Base-by-base conservation (phyloP, 2,113 vertebrate genomes). In the Zingel zingel region DNA sequence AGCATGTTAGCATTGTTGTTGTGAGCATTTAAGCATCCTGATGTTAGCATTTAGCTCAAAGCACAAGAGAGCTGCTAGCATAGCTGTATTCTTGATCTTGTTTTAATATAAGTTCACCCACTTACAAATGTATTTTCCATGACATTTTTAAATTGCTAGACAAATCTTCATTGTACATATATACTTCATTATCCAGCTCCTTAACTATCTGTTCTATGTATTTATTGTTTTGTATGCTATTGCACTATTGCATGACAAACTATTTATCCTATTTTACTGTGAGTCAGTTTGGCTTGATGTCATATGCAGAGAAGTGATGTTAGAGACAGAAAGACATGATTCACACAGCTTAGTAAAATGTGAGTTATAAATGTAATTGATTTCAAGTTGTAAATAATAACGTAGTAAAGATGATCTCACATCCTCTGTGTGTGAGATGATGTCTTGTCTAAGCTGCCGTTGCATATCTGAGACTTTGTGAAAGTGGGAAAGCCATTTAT, bases 111-210 rank as follows among this genome's bases (percentile, higher is more conserved):
- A 53, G 2, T 3, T 78, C 6, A 69, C 12, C 5, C 27, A 43
- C 57, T 76, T 30, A 39, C 18, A 65, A 51, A 72, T 72, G 19
- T 58, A 54, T 83, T 76, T 72, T 76, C 8, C 9, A 15, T 58
- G 4, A n/a, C 5, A 69, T 63, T 85, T 64, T 53, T 36, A 33
- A n/a, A 74, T 53, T 4, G 9, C 48, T 77, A 12, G 83, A 91
- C 74, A 89, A 86, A 89, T 87, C 79, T 69, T 51, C 54, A 39
- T 3, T 89, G 77, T 88, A 71, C 45, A 86, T 74, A 51, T 70
- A 30, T 39, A 61, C 13, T 47, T 72, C 1, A 66, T 63, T 76
- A 45, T 86, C n/a, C 23, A 33, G 54, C 63, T 27, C 61, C 45
- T 36, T 68, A 23, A 66, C 39, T 25, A 56, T 2, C 8, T 64